Percentiles rank a stretch among this genome's conserved stretches.
Conservation (phyloP, 2,888 invertebrate species). For the Cyaniris semiargus region DNA sequence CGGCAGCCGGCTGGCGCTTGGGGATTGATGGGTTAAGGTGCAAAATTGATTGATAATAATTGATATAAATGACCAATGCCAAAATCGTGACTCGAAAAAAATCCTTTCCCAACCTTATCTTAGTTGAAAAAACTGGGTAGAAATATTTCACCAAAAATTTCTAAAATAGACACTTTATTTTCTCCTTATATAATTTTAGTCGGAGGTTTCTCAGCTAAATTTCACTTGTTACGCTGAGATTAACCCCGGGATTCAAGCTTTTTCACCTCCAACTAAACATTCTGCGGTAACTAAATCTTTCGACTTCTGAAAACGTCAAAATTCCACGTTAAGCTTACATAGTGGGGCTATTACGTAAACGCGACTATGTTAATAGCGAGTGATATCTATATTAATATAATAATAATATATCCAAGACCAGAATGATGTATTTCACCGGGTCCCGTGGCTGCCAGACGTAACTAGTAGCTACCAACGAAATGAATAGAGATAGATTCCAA, state of each 20-base stretch:
- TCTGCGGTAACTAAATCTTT: constrained; percentile 18
- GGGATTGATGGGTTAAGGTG: too few species aligned
- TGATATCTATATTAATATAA: too few species aligned
- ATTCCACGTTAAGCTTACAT: not conserved
- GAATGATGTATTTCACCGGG: too few species aligned
- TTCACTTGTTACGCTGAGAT: constrained; percentile 19
- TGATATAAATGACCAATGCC: too few species aligned
- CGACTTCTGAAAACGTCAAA: constrained; percentile 10
- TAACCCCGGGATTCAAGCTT: not conserved
- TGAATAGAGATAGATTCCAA: too few species aligned
- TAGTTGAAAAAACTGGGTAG: not conserved
- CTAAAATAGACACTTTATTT: constrained; percentile 6
- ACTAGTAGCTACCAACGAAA: too few species aligned
- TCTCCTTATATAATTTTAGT: constrained; percentile 1
- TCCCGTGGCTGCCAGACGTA: too few species aligned
- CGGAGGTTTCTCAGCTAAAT: not conserved
- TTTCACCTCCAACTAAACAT: constrained; percentile 12
- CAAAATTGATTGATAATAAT: too few species aligned
- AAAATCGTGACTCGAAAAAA: too few species aligned
- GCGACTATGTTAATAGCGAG: not conserved
- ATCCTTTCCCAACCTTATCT: too few species aligned
- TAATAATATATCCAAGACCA: too few species aligned
- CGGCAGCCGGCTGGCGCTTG: too few species aligned
- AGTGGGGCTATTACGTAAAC: not conserved
- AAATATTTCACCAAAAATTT: not conserved